Evolutionary conservation across 2,888 invertebrate species (phyloP).

Genomic region (Listrodromus nycthemerus): DNA sequence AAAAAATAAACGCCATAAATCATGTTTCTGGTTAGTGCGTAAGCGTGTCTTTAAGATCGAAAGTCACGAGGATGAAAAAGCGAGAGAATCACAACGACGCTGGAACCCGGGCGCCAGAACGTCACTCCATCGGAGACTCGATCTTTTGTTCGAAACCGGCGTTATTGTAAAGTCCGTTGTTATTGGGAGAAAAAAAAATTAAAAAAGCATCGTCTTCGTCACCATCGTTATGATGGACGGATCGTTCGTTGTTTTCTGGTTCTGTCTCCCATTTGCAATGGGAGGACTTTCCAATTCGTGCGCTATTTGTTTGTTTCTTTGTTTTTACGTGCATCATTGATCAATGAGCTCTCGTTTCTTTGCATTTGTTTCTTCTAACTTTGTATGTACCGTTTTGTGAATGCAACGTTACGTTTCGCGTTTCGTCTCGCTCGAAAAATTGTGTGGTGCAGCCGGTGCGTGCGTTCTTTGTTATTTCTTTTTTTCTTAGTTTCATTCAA

Average conservation of each 20-base stretch:
- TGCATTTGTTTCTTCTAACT: conserved; percentile 4
- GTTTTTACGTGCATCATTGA: conserved; percentile 28
- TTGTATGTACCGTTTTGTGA: conserved; percentile 17
- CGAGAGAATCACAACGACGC: conserved; percentile 44
- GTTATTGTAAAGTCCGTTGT: conserved; percentile 41
- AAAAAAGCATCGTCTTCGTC: conserved; percentile 56
- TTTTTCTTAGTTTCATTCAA: neutral
- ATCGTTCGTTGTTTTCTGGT: conserved; percentile 61
- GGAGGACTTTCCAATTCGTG: conserved; percentile 33
- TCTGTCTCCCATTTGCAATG: conserved; percentile 33
- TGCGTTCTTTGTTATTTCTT: conserved; percentile 22
- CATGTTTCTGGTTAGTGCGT: neutral
- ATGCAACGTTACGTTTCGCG: conserved; percentile 41
- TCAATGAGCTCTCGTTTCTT: conserved; percentile 48
- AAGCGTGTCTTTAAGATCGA: neutral
- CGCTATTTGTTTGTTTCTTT: conserved; percentile 44
- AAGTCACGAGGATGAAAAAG: conserved; percentile 53
- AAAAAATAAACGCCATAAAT: neutral
- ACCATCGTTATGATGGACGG: conserved; percentile 50
- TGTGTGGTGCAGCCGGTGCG: conserved; percentile 58
- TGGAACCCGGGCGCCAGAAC: conserved; percentile 15
- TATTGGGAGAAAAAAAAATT: conserved; percentile 50
- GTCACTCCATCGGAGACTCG: conserved; percentile 16
- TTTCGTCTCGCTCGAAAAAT: conserved; percentile 65
- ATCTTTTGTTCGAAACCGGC: conserved; percentile 41